Base-by-base conservation (phyloP, 2,888 invertebrate genomes). In the Drosophila longiperda region DNA sequence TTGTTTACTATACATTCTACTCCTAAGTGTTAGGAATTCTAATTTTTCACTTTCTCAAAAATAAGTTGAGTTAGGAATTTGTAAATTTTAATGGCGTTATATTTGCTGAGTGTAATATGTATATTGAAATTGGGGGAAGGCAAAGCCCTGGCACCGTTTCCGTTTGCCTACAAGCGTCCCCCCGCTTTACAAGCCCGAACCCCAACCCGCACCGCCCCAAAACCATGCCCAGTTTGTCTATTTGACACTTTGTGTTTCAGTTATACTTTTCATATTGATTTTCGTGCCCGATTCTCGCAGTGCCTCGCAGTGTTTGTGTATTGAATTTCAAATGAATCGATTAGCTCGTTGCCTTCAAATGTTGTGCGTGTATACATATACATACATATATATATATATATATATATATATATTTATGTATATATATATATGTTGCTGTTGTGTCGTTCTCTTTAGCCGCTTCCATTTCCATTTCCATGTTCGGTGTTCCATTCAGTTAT, bases 281-380 rank as follows among this genome's bases (percentile, higher is more conserved):
- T 90, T 85, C 88, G 76, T 81, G 69, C 65, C 60, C 57, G 65
- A 38, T 23, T 62, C 50, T 57, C 66, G 32, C 48, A 29, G 42
- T 45, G 52, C 53, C 67, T 73, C 73, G 90, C 29, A 29, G 29
- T 89, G 88, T 90, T 87, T 86, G 88, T 88, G 90, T 88, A 87
- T 90, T 90, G 87, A 90, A 90, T 90, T 89, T 82, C 87, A 90
- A 87, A 90, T 88, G 90, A 87, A 87, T 88, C 87, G 91, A 90
- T 87, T 86, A 88, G 85, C 85, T 77, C 70, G 83, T 73, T 79
- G 82, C 87, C 75, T 78, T 81, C 75, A 83, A 61, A 70, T 65
- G 73, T 69, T 67, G 78, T 75, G 67, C 65, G 78, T 83, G 64
- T 55, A 60, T 75, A 66, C 54, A 29, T 48, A 29, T 32, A 45